These are phyloP conservation scores for Volucella bombylans DNA, from an alignment of 2,888 invertebrate species.

Conservation along the genomic window DNA sequence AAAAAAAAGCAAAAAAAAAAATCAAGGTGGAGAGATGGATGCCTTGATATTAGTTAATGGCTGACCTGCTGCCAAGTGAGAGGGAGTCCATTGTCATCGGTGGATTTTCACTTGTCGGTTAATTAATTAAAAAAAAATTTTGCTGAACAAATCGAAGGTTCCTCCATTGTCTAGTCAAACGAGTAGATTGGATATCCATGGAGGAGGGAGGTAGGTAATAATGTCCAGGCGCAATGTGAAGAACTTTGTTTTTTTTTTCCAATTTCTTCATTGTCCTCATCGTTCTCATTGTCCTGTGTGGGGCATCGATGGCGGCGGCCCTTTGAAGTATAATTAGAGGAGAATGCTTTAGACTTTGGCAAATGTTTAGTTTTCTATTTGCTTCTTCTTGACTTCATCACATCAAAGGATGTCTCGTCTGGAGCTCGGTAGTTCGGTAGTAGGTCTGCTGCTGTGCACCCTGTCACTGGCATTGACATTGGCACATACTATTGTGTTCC, in stretches of 20 bases:
- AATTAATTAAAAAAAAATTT: constrained; percentile 67
- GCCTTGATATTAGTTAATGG: constrained; percentile 63
- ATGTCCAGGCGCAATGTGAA: constrained; percentile 14
- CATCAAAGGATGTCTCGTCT: constrained; percentile 61
- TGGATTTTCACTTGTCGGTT: constrained; percentile 58
- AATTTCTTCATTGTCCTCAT: constrained; percentile 5
- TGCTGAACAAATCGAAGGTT: constrained; percentile 52
- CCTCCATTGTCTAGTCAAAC: constrained; percentile 7
- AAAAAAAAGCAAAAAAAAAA: too few relatives aligned
- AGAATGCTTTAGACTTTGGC: constrained; percentile 22
- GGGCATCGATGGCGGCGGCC: neutral
- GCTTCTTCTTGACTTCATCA: constrained; percentile 44
- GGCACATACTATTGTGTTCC: constrained; percentile 52
- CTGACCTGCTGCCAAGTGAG: constrained; percentile 29
- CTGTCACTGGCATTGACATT: constrained; percentile 56
- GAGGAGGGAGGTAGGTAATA: constrained; percentile 25
- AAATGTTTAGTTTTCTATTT: constrained; percentile 1
- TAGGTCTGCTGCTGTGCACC: constrained; percentile 32
- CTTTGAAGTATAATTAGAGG: constrained; percentile 67
- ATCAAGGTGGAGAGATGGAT: constrained; percentile 66
- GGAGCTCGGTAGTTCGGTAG: constrained; percentile 28
- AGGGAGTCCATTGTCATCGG: constrained; percentile 33
- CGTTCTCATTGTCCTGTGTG: neutral
- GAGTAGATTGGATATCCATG: neutral
- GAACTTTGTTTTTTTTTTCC: constrained; percentile 16